Evolutionary conservation across 1,140 invertebrate species (phyloP), one percentile per base, ranked within the genome.

Genomic region (Acromyrmex echinatior): DNA sequence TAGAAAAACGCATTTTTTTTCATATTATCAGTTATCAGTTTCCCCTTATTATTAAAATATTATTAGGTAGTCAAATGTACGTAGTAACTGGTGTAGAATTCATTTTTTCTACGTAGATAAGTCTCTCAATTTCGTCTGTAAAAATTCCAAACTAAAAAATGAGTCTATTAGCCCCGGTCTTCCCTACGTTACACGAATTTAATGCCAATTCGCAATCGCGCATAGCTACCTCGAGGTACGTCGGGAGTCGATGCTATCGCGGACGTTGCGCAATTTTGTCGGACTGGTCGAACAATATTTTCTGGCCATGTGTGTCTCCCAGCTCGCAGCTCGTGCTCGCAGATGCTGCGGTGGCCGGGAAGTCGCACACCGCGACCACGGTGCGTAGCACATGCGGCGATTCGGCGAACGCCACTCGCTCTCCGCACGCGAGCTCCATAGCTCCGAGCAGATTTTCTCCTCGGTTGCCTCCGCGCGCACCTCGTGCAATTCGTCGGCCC

Each of bases 401-500:
- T 70, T 70, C 66, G 31, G 25, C 63, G 39, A 82, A 74, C 56
- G 56, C 80, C 68, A 82, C 81, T 89, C 71, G 80, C 66, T 71
- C 16, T 53, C 56, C 45, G 60, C 87, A 89, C 88, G 87, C 87
- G 49, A 88, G 21, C 65, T 84, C 81, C 35, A 68, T 77, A 65
- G 71, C 70, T 78, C 65, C 65, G 39, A 88, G 86, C 86, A 70
- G 63, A 84, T 89, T 89, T 89, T 89, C 88, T 86, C 87, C 49
- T 76, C 49, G 77, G 21, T 60, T 49, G 31, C 14, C 45, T 86
- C 14, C 31, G 14, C 31, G 28, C 16, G 56, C 31, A 31, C 16
- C 7, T 39, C 70, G 73, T 65, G 66, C 70, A 53, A 25, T 39
- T 35, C 28, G 28, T 10, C 86, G 39, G 9, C 28, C 51, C 3